phyloP scores from a whole-genome alignment of 2,888 invertebrate species.

The Drosophila eohydei region DNA sequence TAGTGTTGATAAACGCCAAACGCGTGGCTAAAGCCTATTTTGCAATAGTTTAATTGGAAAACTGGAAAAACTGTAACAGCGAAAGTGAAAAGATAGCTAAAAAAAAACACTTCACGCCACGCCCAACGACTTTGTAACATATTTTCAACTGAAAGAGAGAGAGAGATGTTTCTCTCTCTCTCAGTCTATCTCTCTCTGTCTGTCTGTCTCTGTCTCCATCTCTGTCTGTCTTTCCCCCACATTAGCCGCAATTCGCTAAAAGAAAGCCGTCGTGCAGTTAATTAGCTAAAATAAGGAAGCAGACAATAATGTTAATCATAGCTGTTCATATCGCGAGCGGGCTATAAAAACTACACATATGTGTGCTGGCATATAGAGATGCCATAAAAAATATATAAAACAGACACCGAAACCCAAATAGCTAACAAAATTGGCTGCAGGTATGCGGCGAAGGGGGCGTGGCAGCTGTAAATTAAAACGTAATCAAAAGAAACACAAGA shows the following conservation, averaged over 20 bases:
- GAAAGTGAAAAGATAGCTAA: conserved; percentile 61
- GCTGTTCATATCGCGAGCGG: conserved; percentile 43
- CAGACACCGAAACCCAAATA: conserved; percentile 79
- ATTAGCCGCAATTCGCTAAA: conserved; percentile 64
- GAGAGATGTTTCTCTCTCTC: background rate
- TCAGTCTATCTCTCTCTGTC: conserved; percentile 23
- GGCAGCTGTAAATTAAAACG: conserved; percentile 54
- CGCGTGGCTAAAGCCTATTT: conserved; percentile 43
- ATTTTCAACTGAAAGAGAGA: conserved; percentile 15
- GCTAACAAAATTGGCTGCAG: conserved; percentile 30
- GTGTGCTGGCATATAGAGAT: conserved; percentile 48
- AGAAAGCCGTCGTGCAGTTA: conserved; percentile 60
- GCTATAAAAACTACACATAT: conserved; percentile 47
- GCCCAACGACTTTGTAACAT: conserved; percentile 45
- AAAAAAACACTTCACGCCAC: conserved; percentile 32
- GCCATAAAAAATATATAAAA: conserved; percentile 44
- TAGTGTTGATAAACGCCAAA: conserved; percentile 1
- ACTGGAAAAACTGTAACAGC: conserved; percentile 43
- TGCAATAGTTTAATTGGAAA: conserved; percentile 64
- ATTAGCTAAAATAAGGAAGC: conserved; percentile 77
- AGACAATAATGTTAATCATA: conserved; percentile 66
- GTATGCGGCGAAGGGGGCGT: conserved; percentile 45
- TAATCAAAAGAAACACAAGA: conserved; percentile 50
- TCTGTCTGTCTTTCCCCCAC: conserved; percentile 31
- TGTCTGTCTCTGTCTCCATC: background rate